Percentiles rank a stretch among this genome's conserved stretches.
Conservation (phyloP, 2,888 invertebrate species). For the Aphrophora alni region DNA sequence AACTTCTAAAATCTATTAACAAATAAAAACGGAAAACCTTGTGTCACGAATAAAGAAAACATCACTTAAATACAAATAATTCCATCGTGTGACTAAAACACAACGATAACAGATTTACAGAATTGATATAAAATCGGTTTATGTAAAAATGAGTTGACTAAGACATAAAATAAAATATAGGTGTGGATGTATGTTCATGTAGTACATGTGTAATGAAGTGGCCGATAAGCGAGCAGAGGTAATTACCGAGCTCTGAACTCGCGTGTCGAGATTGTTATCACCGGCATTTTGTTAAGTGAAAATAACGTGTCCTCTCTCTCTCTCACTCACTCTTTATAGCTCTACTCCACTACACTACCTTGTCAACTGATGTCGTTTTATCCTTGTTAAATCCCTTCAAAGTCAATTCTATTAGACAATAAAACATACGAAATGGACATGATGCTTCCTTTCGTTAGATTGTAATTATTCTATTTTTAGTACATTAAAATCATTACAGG, state of each 20-base stretch:
- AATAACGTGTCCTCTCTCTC: conserved; percentile 27
- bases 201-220: not conserved
- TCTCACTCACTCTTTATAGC: conserved; percentile 18
- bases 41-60: no score
- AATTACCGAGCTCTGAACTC: not conserved
- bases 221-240: not conserved
- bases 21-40: no score
- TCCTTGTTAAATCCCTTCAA: no score
- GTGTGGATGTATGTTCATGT: not conserved
- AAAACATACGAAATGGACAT: no score
- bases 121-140: no score
- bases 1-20: no score
- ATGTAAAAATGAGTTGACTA: not conserved
- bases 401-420: no score
- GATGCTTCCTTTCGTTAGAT: no score
- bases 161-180: not conserved
- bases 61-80: conserved; percentile 20
- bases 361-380: not conserved
- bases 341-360: not conserved
- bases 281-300: conserved; percentile 36
- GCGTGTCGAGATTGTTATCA: conserved; percentile 34
- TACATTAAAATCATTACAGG: no score
- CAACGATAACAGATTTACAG: no score
- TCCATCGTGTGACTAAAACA: no score
- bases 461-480: no score